Percentiles rank a stretch among this genome's conserved stretches.
Evolutionary conservation across 2,113 vertebrate genomes (phyloP).

Genomic region (Conger conger): DNA sequence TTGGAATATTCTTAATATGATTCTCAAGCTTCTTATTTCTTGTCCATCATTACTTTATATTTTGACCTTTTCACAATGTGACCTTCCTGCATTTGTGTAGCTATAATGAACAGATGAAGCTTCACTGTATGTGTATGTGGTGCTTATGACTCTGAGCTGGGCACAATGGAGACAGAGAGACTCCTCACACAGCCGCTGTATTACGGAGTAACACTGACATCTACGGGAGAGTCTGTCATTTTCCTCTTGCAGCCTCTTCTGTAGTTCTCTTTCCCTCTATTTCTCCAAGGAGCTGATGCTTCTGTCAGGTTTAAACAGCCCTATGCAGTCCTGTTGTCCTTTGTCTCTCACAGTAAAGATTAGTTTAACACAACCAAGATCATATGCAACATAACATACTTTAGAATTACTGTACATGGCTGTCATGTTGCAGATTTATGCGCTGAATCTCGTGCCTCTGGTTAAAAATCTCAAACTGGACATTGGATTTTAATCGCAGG

Average conservation of each 20-base stretch:
- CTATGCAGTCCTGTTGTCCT: background rate
- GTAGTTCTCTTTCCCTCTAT: background rate
- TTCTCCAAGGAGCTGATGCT: background rate
- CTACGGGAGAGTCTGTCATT: conserved; percentile 22
- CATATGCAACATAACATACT: background rate
- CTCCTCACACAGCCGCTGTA: background rate
- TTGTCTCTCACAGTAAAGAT: background rate
- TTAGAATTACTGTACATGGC: too few species aligned
- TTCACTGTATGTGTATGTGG: background rate
- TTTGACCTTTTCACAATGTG: background rate
- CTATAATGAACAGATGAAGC: background rate
- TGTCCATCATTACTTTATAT: background rate
- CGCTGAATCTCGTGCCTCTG: background rate
- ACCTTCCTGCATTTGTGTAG: background rate
- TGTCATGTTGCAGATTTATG: background rate
- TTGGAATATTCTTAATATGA: background rate
- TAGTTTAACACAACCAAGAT: background rate
- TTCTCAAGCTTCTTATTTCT: background rate
- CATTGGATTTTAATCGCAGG: background rate
- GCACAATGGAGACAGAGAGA: background rate
- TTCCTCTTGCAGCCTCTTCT: background rate
- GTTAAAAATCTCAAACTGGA: too few species aligned
- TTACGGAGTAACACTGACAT: conserved; percentile 32
- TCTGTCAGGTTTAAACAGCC: background rate
- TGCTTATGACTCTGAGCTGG: background rate